Percentiles rank a stretch among this genome's conserved stretches.
Evolutionary conservation across 2,797 vertebrate species (phyloP).

Genomic region (Allobates femoralis): DNA sequence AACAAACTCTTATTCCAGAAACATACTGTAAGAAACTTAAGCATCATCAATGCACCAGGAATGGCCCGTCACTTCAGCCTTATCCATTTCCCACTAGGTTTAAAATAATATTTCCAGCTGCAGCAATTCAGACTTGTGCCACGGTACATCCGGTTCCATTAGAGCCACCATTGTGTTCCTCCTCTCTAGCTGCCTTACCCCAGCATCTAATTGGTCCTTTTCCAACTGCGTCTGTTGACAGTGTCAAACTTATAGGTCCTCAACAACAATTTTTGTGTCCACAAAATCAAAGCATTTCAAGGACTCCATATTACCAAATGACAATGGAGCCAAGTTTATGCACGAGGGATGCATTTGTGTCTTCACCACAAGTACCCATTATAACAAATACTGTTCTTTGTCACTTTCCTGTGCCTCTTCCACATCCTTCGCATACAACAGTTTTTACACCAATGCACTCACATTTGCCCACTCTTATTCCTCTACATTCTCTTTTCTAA

Average conservation of each 20-base stretch:
- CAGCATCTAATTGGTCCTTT: slow-evolving; percentile 74
- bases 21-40: slow-evolving; percentile 77
- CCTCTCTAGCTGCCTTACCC: slow-evolving; percentile 80
- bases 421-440: slow-evolving; percentile 66
- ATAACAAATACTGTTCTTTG: slow-evolving; percentile 76
- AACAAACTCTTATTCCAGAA: slow-evolving; percentile 73
- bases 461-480: slow-evolving; percentile 78
- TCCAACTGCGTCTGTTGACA: slow-evolving; percentile 60
- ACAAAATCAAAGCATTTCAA: slow-evolving; percentile 76
- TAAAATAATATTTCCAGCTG: slow-evolving; percentile 75
- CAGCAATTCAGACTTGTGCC: slow-evolving; percentile 62
- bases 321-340: slow-evolving; percentile 76
- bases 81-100: slow-evolving; percentile 76
- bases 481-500: slow-evolving; percentile 85
- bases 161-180: slow-evolving; percentile 76
- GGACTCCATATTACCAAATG: slow-evolving; percentile 77
- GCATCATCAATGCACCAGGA: slow-evolving; percentile 75
- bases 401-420: slow-evolving; percentile 76
- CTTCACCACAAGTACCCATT: slow-evolving; percentile 76
- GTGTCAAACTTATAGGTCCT: slow-evolving; percentile 79
- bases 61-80: slow-evolving; percentile 77
- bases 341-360: slow-evolving; percentile 69
- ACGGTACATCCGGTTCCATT: slow-evolving; percentile 74
- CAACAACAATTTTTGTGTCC: slow-evolving; percentile 78
- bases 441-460: slow-evolving; percentile 79